Percentiles rank a stretch among this genome's conserved stretches.
phyloP scores from a whole-genome alignment of 2,113 vertebrate species.

The Tamias sibiricus region DNA sequence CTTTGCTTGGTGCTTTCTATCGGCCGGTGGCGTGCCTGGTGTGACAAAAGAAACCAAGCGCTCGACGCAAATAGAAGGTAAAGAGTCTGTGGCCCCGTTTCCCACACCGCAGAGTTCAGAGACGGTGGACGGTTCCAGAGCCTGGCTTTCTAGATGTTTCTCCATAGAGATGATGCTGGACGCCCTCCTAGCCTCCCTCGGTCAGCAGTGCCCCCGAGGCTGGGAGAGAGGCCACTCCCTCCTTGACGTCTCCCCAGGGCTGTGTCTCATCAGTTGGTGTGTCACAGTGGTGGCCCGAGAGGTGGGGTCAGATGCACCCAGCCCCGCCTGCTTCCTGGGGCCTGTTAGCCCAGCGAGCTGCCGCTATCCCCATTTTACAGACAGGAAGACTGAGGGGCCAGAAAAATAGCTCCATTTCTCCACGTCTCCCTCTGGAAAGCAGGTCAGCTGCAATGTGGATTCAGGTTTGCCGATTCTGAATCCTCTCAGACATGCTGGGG shows the following conservation, averaged over 20 bases:
- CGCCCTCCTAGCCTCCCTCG: too few relatives aligned
- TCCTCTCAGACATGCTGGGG: neutral
- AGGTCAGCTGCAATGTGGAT: neutral
- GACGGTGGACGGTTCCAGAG: fast-evolving
- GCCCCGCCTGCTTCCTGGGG: too few relatives aligned
- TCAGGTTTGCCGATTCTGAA: neutral
- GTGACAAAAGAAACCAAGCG: too few relatives aligned
- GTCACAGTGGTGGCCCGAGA: neutral
- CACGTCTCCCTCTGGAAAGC: neutral
- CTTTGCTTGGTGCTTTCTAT: too few relatives aligned
- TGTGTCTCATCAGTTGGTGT: neutral
- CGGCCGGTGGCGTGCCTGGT: neutral
- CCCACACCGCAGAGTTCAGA: neutral
- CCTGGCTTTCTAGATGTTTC: neutral
- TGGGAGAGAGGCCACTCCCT: neutral
- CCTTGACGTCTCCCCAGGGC: fast-evolving
- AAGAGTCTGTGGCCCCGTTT: neutral
- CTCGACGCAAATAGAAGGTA: neutral
- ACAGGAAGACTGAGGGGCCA: neutral
- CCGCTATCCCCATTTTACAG: neutral
- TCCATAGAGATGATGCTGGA: neutral
- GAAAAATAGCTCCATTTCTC: neutral
- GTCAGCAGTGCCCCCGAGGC: neutral
- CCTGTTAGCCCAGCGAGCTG: neutral
- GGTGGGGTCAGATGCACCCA: fast-evolving